Conservation (phyloP, 2,888 invertebrate genomes). For the Philonicus albiceps region DNA sequence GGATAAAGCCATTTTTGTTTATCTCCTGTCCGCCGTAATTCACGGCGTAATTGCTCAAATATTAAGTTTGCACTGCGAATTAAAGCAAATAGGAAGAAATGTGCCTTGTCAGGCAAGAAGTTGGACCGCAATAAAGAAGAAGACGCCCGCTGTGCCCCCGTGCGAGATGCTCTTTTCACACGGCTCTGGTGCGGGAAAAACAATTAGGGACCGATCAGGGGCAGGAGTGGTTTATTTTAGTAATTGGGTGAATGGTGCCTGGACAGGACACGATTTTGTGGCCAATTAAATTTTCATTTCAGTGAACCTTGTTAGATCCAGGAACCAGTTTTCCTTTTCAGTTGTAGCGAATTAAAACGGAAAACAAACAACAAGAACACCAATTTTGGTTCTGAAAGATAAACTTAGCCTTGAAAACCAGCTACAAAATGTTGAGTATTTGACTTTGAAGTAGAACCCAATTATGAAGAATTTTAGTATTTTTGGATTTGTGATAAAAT, state of each 20-base stretch:
- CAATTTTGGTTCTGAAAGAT: too few species aligned
- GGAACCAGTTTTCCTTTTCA: background rate
- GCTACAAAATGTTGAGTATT: too few species aligned
- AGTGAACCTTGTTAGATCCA: background rate
- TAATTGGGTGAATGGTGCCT: background rate
- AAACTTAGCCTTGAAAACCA: too few species aligned
- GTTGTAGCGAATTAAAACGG: background rate
- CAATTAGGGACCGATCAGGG: background rate
- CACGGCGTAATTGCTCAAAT: conserved; percentile 26
- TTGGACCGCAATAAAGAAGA: background rate
- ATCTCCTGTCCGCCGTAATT: conserved; percentile 22
- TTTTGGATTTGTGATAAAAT: too few species aligned
- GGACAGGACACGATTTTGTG: background rate
- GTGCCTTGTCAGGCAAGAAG: conserved; percentile 20
- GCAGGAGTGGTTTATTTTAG: background rate
- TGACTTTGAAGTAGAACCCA: too few species aligned
- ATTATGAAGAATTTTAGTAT: too few species aligned
- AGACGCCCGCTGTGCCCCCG: background rate
- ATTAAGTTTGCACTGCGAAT: conserved; percentile 33
- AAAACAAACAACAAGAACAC: too few species aligned
- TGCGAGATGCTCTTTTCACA: background rate
- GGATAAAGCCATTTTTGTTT: conserved; percentile 23
- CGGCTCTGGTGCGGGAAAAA: background rate
- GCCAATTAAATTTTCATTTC: background rate
- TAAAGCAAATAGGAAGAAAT: conserved; percentile 19